Base-by-base conservation (phyloP, 1,140 invertebrate genomes). In the Telenomus remus region DNA sequence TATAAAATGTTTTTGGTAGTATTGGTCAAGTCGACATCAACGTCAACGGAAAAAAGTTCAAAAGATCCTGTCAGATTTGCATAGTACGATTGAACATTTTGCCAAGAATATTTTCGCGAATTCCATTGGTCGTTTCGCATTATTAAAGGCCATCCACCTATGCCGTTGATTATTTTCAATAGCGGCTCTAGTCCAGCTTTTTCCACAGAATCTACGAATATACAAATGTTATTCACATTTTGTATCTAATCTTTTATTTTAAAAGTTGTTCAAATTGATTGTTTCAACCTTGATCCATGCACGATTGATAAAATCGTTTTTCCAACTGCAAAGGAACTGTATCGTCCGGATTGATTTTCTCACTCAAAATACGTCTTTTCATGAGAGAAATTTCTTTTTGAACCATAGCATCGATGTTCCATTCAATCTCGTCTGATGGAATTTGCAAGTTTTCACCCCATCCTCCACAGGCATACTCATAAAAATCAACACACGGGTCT, bases 401-500 rank as follows among this genome's bases (percentile, higher is more conserved):
- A 3, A 63, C 14, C 9, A 71, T 71, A 15, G 19, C 19, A 4
- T 57, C 59, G 10, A 63, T 39, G 7, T 51, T 63, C 68, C 68
- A 71, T 54, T 68, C 63, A 37, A 1, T 59, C 35, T 64, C 42
- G 46, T 51, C 14, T 10, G 37, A 11, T 12, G 69, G 69, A 33
- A 59, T 1, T 13, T 48, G 47, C 14, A 60, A 72, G 57, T 72
- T 72, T 9, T 33, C 10, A 1, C 42, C 15, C 69, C 69, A 72
- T 54, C 60, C 55, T 14, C 69, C 69, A 16, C 69, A 72, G 0
- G 61, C 69, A 33, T 65, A 72, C 43, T 72, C 55, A 10, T 60
- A 65, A n/a, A 72, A 72, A 15, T 72, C 15, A n/a, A 47, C 15
- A 44, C 69, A 72, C 0, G 69, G 60, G 12, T 72, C 44, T 11